These are phyloP conservation scores for Rattus rattus DNA, from an alignment of 2,113 vertebrate species.

Conservation along the genomic window DNA sequence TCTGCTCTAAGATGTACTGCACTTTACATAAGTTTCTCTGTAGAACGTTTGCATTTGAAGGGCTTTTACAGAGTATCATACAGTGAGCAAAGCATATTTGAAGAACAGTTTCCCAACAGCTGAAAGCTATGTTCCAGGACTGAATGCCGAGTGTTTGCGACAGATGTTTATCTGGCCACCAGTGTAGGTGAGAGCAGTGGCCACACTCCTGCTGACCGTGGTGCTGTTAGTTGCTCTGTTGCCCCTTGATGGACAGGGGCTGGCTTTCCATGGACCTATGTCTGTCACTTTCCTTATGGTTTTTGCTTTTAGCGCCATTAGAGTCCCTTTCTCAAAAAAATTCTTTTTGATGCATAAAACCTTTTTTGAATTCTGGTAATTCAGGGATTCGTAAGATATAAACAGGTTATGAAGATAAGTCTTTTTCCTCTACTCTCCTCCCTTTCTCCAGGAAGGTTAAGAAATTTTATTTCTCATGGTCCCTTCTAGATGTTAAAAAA, in stretches of 20 bases:
- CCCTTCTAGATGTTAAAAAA: conserved; percentile 24
- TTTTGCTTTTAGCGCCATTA: conserved; percentile 26
- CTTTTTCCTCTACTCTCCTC: background rate
- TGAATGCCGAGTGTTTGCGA: background rate
- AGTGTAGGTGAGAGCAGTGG: background rate
- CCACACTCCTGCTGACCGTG: background rate
- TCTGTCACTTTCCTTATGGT: background rate
- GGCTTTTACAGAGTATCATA: background rate
- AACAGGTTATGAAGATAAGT: conserved; percentile 11
- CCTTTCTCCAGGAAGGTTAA: background rate
- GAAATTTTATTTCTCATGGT: conserved; percentile 45
- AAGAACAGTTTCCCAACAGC: background rate
- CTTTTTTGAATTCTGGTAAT: background rate
- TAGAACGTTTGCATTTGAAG: conserved; percentile 29
- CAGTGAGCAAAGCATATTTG: conserved; percentile 37
- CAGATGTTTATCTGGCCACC: background rate
- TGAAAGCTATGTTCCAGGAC: background rate
- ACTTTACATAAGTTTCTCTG: background rate
- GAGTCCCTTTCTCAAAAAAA: background rate
- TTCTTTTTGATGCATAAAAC: background rate
- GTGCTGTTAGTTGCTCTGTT: background rate
- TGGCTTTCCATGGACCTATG: background rate
- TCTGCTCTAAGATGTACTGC: background rate
- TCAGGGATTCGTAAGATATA: background rate
- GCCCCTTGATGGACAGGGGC: background rate